Conservation (phyloP, 2,113 vertebrate species). For the Xiphophorus couchianus region DNA sequence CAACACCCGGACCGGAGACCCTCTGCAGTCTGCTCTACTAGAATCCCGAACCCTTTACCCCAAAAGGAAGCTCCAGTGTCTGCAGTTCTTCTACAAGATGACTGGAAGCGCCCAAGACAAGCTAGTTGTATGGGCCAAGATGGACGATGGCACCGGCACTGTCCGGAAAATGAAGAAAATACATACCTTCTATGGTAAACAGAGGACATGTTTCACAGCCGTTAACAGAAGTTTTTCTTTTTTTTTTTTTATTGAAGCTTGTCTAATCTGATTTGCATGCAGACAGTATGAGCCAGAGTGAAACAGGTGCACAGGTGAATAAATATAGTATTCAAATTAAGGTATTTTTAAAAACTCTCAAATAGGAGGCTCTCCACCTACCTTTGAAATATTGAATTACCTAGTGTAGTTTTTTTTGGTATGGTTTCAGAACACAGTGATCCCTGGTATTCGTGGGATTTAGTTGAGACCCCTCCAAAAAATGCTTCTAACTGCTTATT, state of each 20-base stretch:
- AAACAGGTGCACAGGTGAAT: not conserved
- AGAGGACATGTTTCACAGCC: not conserved
- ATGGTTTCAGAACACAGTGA: no score
- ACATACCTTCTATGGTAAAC: constrained; percentile 83
- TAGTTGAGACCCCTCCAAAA: no score
- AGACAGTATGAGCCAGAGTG: constrained; percentile 7
- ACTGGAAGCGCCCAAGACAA: constrained; percentile 83
- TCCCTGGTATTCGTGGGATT: no score
- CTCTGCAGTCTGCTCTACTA: constrained; percentile 82
- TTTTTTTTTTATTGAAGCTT: not conserved
- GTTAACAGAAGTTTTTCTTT: not conserved
- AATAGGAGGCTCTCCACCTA: not conserved
- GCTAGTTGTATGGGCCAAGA: constrained; percentile 86
- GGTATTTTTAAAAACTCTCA: not conserved
- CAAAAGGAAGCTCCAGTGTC: constrained; percentile 86
- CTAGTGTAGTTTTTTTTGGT: no score
- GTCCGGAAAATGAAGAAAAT: constrained; percentile 84
- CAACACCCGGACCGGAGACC: constrained; percentile 71
- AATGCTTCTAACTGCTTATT: no score
- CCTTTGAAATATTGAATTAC: not conserved
- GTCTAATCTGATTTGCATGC: not conserved
- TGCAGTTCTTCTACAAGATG: constrained; percentile 94
- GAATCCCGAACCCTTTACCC: constrained; percentile 91
- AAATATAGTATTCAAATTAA: constrained; percentile 22
- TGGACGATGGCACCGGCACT: constrained; percentile 85